Evolutionary conservation across 30 jellyfish, hydroid and myxozoan genomes (phyloP).

Genomic region (Hydractinia symbiolongicarpus): DNA sequence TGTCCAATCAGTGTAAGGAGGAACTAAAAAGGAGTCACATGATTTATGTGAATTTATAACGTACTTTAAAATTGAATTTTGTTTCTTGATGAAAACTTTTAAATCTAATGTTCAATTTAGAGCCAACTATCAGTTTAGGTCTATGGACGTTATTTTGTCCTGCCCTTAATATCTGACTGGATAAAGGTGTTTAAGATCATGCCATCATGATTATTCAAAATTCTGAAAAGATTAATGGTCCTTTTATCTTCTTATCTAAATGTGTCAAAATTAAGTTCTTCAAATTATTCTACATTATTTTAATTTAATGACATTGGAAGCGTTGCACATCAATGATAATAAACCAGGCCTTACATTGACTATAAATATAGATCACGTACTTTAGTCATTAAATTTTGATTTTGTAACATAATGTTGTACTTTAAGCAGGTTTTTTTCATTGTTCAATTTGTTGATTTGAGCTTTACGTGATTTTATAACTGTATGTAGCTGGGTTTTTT

Average conservation of each 20-base stretch:
- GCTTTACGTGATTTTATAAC: neutral
- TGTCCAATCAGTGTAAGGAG: constrained; percentile 48
- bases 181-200: no score
- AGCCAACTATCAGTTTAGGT: no score
- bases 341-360: neutral
- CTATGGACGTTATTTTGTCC: no score
- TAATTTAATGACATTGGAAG: neutral
- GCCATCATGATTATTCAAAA: no score
- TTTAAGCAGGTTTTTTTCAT: neutral
- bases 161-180: no score
- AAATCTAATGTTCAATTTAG: no score
- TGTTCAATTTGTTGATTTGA: neutral
- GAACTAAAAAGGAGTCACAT: neutral
- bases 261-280: no score
- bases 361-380: neutral
- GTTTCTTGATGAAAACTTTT: no score
- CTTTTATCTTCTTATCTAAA: no score
- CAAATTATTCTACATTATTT: neutral
- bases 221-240: no score
- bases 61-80: no score
- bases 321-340: neutral
- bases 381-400: neutral
- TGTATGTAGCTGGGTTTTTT: neutral
- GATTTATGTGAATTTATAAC: no score
- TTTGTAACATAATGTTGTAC: neutral